Percentiles rank a stretch among this genome's conserved stretches.
These are phyloP conservation scores for Onychomys torridus DNA, from an alignment of 2,797 vertebrate genomes.

Conservation along the genomic window DNA sequence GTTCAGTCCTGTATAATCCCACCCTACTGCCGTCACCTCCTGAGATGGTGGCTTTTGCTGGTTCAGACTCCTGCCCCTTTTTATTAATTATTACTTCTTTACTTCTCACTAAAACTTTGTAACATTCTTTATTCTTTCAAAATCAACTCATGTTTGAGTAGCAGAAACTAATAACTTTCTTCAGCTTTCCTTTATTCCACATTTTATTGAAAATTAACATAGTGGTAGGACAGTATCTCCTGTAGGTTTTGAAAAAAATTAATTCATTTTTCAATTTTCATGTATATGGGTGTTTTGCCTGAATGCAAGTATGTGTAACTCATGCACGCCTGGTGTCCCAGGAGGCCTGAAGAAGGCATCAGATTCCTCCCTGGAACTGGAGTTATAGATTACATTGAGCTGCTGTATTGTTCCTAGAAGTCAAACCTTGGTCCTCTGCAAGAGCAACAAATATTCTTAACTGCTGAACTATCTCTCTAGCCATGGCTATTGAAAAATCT, in stretches of 20 bases:
- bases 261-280: neutral
- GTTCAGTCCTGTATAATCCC: neutral
- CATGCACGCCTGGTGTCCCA: neutral
- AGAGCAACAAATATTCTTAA: neutral
- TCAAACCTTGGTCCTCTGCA: neutral
- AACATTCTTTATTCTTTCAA: neutral
- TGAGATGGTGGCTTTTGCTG: neutral
- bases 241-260: neutral
- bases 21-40: neutral
- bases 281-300: neutral
- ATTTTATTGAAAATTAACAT: conserved; percentile 6
- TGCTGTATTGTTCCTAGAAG: neutral
- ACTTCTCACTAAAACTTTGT: neutral
- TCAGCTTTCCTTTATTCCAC: neutral
- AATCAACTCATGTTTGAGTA: neutral
- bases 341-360: neutral
- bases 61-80: neutral
- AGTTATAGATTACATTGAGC: neutral
- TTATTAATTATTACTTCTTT: neutral
- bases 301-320: neutral
- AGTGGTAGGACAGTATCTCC: neutral
- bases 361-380: neutral
- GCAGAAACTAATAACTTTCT: neutral
- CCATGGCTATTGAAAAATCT: neutral
- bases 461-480: too few relatives aligned